Evolutionary conservation across 2,888 invertebrate species (phyloP).

Genomic region (Macrophya alboannulata): DNA sequence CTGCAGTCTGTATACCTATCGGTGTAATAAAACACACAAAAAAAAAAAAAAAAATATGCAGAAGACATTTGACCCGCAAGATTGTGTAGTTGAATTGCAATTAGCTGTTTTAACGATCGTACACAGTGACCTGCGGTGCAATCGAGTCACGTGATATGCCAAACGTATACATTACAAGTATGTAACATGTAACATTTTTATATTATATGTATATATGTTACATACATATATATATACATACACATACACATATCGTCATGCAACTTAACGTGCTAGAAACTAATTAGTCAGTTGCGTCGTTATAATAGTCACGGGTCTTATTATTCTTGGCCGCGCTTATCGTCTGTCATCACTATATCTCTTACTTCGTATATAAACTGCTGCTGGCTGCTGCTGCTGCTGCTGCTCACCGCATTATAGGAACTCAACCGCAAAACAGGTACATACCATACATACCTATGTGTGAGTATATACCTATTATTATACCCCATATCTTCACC

Average conservation of each 20-base stretch:
- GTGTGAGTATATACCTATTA: not conserved
- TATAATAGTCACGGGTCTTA: not conserved
- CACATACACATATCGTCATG: not conserved
- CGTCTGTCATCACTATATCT: conserved; percentile 33
- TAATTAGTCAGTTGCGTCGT: conserved; percentile 34
- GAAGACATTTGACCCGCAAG: not conserved
- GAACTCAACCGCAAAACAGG: not conserved
- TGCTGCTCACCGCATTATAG: not conserved
- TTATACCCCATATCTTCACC: no score
- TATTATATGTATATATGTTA: no score
- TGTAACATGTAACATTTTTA: not conserved
- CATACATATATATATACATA: not conserved
- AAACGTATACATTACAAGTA: not conserved
- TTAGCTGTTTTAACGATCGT: conserved; percentile 3
- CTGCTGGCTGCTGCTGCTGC: not conserved
- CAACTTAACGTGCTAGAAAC: conserved; percentile 16
- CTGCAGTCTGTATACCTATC: not conserved
- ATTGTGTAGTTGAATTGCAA: not conserved
- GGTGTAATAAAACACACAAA: not conserved
- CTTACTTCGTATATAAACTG: not conserved
- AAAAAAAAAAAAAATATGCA: not conserved
- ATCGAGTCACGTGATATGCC: not conserved
- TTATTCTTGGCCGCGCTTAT: conserved; percentile 24
- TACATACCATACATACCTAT: not conserved
- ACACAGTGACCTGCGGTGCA: not conserved